phyloP scores from a whole-genome alignment of 30 jellyfish, hydroid and myxozoan species.

The Cassiopea xamachana region DNA sequence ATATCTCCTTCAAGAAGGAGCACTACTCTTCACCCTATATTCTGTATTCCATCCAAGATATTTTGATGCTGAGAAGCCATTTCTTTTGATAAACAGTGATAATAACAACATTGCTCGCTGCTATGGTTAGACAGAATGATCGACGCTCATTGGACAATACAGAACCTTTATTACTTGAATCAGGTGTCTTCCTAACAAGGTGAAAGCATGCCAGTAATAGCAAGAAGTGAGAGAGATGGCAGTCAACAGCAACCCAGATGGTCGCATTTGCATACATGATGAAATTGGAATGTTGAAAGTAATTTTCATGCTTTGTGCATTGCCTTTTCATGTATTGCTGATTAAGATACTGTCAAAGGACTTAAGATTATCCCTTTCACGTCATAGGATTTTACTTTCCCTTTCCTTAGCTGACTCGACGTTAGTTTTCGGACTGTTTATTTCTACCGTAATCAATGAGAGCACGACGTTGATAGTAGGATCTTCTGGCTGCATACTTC shows the following conservation, averaged over 20 bases:
- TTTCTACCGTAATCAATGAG: not conserved
- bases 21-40: too few relatives aligned
- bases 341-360: not conserved
- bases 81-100: too few relatives aligned
- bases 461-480: not conserved
- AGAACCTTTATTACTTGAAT: too few relatives aligned
- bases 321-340: not conserved
- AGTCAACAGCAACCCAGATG: not conserved
- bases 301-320: not conserved
- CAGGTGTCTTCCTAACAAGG: too few relatives aligned
- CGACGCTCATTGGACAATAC: too few relatives aligned
- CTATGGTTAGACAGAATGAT: too few relatives aligned
- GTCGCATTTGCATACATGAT: not conserved
- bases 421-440: not conserved
- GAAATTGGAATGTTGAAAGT: not conserved
- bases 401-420: not conserved
- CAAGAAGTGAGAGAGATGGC: not conserved
- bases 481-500: not conserved
- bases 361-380: not conserved
- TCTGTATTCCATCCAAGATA: too few relatives aligned
- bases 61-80: too few relatives aligned
- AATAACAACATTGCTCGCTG: too few relatives aligned
- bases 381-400: not conserved
- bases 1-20: too few relatives aligned
- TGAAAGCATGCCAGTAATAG: too few relatives aligned